Conservation (phyloP, 2,797 vertebrate species). For the Poliocrania exsul region DNA sequence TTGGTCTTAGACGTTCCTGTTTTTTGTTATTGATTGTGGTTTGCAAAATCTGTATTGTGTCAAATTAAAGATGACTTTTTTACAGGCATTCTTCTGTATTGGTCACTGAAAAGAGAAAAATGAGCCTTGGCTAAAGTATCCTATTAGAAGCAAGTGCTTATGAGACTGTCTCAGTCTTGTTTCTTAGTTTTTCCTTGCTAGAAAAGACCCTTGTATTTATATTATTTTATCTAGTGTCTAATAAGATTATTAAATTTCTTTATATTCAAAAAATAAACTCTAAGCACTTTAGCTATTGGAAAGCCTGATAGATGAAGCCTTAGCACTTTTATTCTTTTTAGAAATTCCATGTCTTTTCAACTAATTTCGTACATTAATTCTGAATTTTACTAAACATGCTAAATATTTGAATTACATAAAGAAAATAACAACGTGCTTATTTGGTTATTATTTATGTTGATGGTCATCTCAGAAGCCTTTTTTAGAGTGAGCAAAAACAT, state of each 20-base stretch:
- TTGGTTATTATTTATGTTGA: background rate
- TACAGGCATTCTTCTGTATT: background rate
- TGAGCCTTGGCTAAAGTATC: background rate
- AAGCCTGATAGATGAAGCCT: background rate
- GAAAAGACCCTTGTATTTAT: background rate
- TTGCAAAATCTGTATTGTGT: background rate
- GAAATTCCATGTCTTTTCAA: background rate
- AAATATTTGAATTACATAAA: background rate
- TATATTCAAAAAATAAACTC: background rate
- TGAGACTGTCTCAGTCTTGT: background rate
- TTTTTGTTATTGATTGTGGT: background rate
- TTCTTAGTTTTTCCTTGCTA: background rate
- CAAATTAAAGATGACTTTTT: background rate
- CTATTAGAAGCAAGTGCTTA: background rate
- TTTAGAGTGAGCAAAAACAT: background rate
- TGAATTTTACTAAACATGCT: background rate
- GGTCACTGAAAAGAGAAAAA: background rate
- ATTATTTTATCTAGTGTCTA: background rate
- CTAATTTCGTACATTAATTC: background rate
- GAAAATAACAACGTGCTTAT: background rate
- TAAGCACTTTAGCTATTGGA: background rate
- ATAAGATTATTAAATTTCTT: background rate
- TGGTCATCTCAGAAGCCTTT: background rate
- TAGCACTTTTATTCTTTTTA: background rate
- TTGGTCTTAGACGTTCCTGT: background rate